Evolutionary conservation across 2,113 vertebrate species (phyloP).

Genomic region (Cyrtonyx montezumae): DNA sequence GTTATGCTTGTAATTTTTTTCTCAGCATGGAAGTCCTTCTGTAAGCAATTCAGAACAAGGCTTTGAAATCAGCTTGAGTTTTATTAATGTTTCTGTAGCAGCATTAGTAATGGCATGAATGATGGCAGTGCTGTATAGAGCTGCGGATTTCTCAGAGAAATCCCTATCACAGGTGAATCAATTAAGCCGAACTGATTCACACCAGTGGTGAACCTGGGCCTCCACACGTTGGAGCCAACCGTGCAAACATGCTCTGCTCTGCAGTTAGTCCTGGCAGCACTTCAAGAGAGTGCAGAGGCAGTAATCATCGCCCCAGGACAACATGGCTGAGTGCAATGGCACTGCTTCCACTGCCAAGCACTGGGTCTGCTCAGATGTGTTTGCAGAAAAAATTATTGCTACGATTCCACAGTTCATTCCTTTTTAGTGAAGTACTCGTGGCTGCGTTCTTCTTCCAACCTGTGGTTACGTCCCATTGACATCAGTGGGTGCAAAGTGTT

Average conservation of each 20-base stretch:
- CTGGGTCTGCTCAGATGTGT: neutral
- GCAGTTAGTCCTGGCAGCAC: neutral
- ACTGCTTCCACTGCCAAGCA: neutral
- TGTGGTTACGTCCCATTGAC: fast-evolving
- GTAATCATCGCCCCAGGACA: neutral
- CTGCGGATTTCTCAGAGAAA: constrained; percentile 24
- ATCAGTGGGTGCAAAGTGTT: constrained; percentile 1
- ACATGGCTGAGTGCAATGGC: constrained; percentile 6
- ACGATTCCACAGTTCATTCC: neutral
- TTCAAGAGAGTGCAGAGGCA: neutral
- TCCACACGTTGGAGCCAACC: neutral
- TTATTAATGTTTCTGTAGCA: constrained; percentile 61
- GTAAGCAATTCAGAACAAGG: constrained; percentile 29
- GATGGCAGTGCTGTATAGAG: neutral
- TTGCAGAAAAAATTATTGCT: neutral
- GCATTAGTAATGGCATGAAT: neutral
- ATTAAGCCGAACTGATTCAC: neutral
- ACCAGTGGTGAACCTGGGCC: neutral
- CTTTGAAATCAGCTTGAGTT: constrained; percentile 19
- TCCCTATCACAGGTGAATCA: neutral
- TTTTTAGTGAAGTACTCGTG: neutral
- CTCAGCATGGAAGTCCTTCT: constrained; percentile 59
- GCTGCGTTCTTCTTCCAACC: neutral
- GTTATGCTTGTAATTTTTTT: constrained; percentile 61
- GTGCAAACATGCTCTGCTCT: neutral